Evolutionary conservation across 2,797 vertebrate species (phyloP).

Genomic region (Choloepus didactylus): DNA sequence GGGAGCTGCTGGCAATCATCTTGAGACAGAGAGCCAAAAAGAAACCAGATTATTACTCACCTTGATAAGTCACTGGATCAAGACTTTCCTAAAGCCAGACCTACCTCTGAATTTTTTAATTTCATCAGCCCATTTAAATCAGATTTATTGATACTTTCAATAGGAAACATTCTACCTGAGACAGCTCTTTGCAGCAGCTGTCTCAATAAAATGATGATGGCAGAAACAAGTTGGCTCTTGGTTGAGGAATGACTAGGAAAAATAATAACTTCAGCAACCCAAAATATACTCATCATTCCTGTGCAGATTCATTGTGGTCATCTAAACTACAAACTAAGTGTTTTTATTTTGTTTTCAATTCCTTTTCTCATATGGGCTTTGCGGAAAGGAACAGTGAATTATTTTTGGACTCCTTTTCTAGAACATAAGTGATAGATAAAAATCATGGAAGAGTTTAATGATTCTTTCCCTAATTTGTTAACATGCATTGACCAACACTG

Average conservation of each 20-base stretch:
- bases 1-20: not conserved
- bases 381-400: slow-evolving; percentile 14
- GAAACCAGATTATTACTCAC: not conserved
- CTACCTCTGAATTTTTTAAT: not conserved
- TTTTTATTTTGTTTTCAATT: slow-evolving; percentile 63
- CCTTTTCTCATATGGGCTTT: slow-evolving; percentile 43
- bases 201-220: not conserved
- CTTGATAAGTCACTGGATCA: not conserved
- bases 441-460: not conserved
- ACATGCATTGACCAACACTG: not conserved
- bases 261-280: not conserved
- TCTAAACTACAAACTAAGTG: slow-evolving; percentile 53
- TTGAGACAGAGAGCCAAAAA: not conserved
- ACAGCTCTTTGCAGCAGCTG: not conserved
- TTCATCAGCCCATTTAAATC: slow-evolving; percentile 12
- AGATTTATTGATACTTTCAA: not conserved
- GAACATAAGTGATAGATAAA: not conserved
- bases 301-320: slow-evolving; percentile 24
- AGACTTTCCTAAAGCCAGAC: not conserved
- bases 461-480: not conserved
- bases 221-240: not conserved
- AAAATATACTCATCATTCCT: slow-evolving; percentile 11
- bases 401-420: slow-evolving; percentile 38
- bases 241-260: not conserved
- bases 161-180: not conserved